Evolutionary conservation across 2,888 invertebrate species (phyloP).

Genomic region (Neocrepidodera transversa): DNA sequence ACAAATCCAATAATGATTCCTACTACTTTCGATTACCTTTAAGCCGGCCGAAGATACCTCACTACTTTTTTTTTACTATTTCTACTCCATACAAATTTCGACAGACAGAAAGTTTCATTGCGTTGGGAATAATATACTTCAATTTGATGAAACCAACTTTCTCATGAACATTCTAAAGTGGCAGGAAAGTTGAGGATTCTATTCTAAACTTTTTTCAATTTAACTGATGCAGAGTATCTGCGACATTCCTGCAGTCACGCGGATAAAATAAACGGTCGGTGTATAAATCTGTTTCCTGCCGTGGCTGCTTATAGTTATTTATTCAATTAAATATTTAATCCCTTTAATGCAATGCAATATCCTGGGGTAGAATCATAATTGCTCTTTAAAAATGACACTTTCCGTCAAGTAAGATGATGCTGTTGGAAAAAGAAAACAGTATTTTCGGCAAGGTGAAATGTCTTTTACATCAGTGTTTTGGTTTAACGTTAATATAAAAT

Average conservation of each 20-base stretch:
- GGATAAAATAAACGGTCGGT: constrained; percentile 34
- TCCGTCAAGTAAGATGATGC: not conserved
- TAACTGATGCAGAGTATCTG: constrained; percentile 34
- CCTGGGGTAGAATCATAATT: not conserved
- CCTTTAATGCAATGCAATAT: constrained; percentile 13
- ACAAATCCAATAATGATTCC: not conserved
- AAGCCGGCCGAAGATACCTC: not conserved
- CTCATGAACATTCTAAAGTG: constrained; percentile 32
- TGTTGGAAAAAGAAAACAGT: not conserved
- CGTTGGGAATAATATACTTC: constrained; percentile 21
- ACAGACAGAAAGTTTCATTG: constrained; percentile 21
- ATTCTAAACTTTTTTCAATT: constrained; percentile 37
- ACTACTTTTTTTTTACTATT: constrained; percentile 7
- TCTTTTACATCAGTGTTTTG: too few species aligned
- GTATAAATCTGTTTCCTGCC: constrained; percentile 30
- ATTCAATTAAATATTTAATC: constrained; percentile 36
- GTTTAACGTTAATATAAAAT: too few species aligned
- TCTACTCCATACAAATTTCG: constrained; percentile 15
- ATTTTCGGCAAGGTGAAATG: constrained; percentile 12
- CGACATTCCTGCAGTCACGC: constrained; percentile 36
- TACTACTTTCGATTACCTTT: not conserved
- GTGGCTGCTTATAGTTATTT: constrained; percentile 36
- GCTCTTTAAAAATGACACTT: not conserved
- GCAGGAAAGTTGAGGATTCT: constrained; percentile 36
- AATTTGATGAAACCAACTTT: constrained; percentile 30